Conservation (phyloP, 2,113 vertebrate species). For the Istiophorus platypterus region DNA sequence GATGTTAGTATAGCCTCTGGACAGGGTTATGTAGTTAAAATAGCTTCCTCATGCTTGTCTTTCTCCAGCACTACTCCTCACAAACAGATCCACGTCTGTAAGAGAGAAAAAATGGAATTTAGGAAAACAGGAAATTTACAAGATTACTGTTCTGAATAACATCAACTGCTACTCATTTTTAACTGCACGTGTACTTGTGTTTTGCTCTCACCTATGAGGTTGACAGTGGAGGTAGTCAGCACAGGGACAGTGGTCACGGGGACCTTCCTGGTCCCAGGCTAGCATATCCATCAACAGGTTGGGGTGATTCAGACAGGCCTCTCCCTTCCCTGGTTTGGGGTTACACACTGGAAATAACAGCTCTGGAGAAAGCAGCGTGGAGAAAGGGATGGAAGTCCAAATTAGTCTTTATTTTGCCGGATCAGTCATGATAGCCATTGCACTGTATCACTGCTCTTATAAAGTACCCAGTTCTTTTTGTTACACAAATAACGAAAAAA, state of each 20-base stretch:
- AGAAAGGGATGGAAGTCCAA: not conserved
- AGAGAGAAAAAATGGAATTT: not conserved
- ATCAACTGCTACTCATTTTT: not conserved
- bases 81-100: constrained; percentile 76
- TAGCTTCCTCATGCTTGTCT: not conserved
- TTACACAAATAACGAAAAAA: not conserved
- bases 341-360: constrained; percentile 94
- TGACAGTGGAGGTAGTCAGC: constrained; percentile 87
- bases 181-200: not conserved
- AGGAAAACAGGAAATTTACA: constrained; percentile 1
- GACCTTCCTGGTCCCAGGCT: constrained; percentile 92
- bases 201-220: constrained; percentile 84
- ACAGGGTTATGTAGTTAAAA: not conserved
- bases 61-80: constrained; percentile 37
- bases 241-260: constrained; percentile 90
- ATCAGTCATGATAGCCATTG: not conserved
- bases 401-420: not conserved
- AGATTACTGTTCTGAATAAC: not conserved
- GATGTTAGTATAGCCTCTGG: not conserved
- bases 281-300: constrained; percentile 91
- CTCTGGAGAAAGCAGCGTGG: constrained; percentile 75
- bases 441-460: not conserved
- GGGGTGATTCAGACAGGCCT: constrained; percentile 87
- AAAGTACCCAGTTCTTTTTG: not conserved
- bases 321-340: constrained; percentile 85